Percentiles rank a stretch among this genome's conserved stretches.
Evolutionary conservation across 2,113 vertebrate genomes (phyloP).

Genomic region (Sander lucioperca): DNA sequence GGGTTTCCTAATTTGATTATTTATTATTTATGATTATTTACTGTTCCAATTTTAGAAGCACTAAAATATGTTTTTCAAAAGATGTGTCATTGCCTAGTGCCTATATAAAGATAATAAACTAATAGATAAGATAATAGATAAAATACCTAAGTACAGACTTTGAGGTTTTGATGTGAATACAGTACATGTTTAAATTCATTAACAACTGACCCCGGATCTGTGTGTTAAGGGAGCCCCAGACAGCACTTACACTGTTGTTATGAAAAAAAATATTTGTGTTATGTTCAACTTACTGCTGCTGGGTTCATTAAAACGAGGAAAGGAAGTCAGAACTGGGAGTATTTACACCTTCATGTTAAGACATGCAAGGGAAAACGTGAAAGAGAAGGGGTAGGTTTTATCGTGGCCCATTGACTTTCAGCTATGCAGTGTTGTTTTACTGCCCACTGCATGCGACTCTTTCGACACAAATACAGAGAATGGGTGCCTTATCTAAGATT

Average conservation of each 20-base stretch:
- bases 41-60: neutral
- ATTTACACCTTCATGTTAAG: constrained; percentile 11
- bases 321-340: neutral
- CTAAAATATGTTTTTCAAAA: neutral
- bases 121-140: neutral
- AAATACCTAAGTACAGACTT: neutral
- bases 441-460: constrained; percentile 23
- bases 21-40: neutral
- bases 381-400: constrained; percentile 13
- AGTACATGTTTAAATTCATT: neutral
- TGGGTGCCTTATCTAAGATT: constrained; percentile 24
- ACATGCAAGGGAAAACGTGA: constrained; percentile 2
- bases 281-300: neutral
- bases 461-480: constrained; percentile 39
- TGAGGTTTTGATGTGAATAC: neutral
- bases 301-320: neutral
- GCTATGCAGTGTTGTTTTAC: constrained; percentile 33
- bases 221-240: neutral
- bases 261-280: too few relatives aligned
- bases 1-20: neutral
- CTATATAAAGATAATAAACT: neutral
- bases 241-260: too few relatives aligned
- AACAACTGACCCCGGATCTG: neutral
- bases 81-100: neutral
- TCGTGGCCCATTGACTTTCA: constrained; percentile 23